Evolutionary conservation across 2,888 invertebrate genomes (phyloP).

Genomic region (Xanthia togata): DNA sequence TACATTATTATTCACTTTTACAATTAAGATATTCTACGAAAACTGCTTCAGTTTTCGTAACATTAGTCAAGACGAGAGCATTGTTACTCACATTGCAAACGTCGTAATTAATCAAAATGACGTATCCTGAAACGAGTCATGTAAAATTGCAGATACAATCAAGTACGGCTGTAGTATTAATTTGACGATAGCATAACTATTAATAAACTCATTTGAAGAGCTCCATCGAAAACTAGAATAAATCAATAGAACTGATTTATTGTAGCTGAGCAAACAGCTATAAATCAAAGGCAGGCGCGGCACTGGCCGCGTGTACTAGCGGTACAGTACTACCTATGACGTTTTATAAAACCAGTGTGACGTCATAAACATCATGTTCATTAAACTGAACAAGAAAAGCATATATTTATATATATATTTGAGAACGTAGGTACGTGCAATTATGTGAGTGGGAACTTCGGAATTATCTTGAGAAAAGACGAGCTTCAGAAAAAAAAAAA

Average conservation of each 20-base stretch:
- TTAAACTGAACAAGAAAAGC: neutral
- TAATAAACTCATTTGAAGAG: conserved; percentile 67
- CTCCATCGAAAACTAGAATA: conserved; percentile 71
- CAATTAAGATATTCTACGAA: too few species aligned
- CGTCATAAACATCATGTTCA: conserved; percentile 21
- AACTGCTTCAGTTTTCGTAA: conserved; percentile 12
- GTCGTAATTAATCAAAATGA: neutral
- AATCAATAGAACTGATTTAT: conserved; percentile 86
- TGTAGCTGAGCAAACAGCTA: conserved; percentile 80
- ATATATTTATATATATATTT: neutral
- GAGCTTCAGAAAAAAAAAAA: conserved; percentile 54
- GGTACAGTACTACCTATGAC: conserved; percentile 34
- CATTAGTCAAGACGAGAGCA: conserved; percentile 25
- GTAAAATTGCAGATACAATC: conserved; percentile 23
- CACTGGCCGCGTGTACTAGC: conserved; percentile 45
- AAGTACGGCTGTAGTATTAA: conserved; percentile 22
- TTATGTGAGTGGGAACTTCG: neutral
- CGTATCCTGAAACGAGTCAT: neutral
- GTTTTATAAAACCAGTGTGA: conserved; percentile 39
- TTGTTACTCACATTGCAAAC: conserved; percentile 24
- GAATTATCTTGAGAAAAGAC: conserved; percentile 11
- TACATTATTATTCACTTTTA: conserved; percentile 20
- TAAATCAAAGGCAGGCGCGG: conserved; percentile 80
- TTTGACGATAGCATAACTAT: conserved; percentile 39
- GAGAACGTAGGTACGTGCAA: neutral